phyloP scores from a whole-genome alignment of 2,113 vertebrate genomes.

The Chiloscyllium plagiosum region DNA sequence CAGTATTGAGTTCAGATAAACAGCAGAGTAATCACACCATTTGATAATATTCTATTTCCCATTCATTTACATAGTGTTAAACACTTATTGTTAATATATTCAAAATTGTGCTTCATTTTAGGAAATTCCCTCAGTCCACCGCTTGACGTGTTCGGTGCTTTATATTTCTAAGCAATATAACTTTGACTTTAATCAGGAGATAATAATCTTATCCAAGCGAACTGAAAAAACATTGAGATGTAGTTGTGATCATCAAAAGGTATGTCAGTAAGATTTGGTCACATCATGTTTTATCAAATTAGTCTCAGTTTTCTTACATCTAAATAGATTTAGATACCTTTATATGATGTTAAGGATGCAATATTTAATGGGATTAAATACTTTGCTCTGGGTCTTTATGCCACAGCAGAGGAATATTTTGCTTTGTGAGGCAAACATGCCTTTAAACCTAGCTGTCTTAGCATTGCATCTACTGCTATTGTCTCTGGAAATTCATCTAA shows the following conservation, averaged over 20 bases:
- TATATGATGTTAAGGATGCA: neutral
- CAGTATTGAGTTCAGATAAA: neutral
- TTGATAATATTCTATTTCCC: neutral
- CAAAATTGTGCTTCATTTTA: neutral
- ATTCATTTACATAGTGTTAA: neutral
- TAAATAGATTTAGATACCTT: neutral
- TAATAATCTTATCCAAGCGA: neutral
- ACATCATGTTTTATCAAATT: neutral
- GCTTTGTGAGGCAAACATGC: neutral
- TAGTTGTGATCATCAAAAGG: slow-evolving; percentile 1
- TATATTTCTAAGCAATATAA: neutral
- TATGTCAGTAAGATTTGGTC: neutral
- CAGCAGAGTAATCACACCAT: neutral
- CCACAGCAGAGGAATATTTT: neutral
- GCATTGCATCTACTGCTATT: neutral
- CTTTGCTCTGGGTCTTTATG: neutral
- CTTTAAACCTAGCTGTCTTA: neutral
- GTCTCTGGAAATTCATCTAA: neutral
- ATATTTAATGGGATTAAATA: neutral
- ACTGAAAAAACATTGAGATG: slow-evolving; percentile 15
- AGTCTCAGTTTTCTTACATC: neutral
- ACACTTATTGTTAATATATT: neutral
- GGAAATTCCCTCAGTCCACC: slow-evolving; percentile 12
- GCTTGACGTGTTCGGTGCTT: neutral
- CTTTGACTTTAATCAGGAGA: slow-evolving; percentile 13